Conservation (phyloP, 2,113 vertebrate genomes). For the Myrmecophaga tridactyla region DNA sequence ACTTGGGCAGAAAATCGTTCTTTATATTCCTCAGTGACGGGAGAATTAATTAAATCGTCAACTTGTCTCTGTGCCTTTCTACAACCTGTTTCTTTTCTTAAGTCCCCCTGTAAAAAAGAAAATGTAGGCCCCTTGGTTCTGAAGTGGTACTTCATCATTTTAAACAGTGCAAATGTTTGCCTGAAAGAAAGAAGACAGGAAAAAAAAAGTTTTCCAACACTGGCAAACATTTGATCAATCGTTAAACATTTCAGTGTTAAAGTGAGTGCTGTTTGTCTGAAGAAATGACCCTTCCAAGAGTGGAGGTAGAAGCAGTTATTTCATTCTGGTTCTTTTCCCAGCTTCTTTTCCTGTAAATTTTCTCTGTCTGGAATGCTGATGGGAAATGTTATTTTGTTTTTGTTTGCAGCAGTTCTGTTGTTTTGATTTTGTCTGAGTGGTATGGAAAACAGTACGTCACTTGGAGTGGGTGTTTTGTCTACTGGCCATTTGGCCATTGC, state of each 20-base stretch:
- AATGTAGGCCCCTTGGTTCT: neutral
- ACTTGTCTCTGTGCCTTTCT: slow-evolving; percentile 49
- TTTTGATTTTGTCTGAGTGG: slow-evolving; percentile 91
- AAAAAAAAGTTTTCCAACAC: slow-evolving; percentile 28
- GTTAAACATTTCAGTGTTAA: slow-evolving; percentile 69
- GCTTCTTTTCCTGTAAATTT: slow-evolving; percentile 86
- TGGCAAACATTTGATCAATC: slow-evolving; percentile 60
- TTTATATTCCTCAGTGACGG: neutral
- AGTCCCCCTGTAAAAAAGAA: neutral
- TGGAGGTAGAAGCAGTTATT: slow-evolving; percentile 75
- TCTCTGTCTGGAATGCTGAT: slow-evolving; percentile 90
- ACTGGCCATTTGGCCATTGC: slow-evolving; percentile 88
- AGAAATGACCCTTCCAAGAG: slow-evolving; percentile 55
- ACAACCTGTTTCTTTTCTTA: neutral
- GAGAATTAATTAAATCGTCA: slow-evolving; percentile 59
- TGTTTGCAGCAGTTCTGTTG: slow-evolving; percentile 90
- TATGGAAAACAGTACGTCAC: slow-evolving; percentile 91
- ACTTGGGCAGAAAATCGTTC: slow-evolving; percentile 26
- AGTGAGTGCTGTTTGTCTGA: slow-evolving; percentile 66
- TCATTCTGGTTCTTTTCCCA: slow-evolving; percentile 84
- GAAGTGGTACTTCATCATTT: slow-evolving; percentile 32
- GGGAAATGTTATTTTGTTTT: slow-evolving; percentile 92
- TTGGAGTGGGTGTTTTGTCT: slow-evolving; percentile 90
- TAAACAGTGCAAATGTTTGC: slow-evolving; percentile 61
- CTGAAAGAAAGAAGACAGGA: neutral